Evolutionary conservation across 2,797 vertebrate species (phyloP).

Genomic region (Pachyuromys duprasi): DNA sequence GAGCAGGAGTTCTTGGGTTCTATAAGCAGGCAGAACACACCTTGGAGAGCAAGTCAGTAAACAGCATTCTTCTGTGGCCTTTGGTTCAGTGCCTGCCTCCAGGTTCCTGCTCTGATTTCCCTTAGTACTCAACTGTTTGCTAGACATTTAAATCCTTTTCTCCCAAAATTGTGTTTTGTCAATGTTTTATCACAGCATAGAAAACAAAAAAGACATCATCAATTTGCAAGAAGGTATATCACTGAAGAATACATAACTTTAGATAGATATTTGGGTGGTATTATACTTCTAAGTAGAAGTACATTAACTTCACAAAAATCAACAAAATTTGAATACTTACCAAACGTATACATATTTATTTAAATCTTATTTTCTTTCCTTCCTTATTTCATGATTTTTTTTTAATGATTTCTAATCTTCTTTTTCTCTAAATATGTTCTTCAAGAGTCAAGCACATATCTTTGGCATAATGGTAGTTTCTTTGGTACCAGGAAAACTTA

Average conservation of each 20-base stretch:
- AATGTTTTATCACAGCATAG: neutral
- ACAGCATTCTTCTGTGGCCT: neutral
- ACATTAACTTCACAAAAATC: neutral
- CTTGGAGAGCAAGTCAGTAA: neutral
- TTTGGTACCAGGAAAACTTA: neutral
- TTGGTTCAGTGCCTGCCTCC: neutral
- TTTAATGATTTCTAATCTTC: constrained; percentile 12
- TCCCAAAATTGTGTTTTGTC: neutral
- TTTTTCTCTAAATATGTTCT: neutral
- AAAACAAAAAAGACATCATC: neutral
- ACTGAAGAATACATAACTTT: neutral
- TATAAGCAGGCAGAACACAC: neutral
- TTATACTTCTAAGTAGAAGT: constrained; percentile 37
- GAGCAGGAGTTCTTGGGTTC: neutral
- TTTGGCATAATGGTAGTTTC: neutral
- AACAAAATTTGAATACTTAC: constrained; percentile 33
- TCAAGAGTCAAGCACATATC: neutral
- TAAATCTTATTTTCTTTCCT: neutral
- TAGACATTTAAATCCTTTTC: neutral
- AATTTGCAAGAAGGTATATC: neutral
- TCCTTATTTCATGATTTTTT: constrained; percentile 3
- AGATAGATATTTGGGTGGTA: neutral
- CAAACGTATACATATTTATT: neutral
- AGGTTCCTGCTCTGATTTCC: neutral
- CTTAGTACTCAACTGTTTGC: neutral